Evolutionary conservation across 2,888 invertebrate genomes (phyloP).

Genomic region (Julus scanicus): DNA sequence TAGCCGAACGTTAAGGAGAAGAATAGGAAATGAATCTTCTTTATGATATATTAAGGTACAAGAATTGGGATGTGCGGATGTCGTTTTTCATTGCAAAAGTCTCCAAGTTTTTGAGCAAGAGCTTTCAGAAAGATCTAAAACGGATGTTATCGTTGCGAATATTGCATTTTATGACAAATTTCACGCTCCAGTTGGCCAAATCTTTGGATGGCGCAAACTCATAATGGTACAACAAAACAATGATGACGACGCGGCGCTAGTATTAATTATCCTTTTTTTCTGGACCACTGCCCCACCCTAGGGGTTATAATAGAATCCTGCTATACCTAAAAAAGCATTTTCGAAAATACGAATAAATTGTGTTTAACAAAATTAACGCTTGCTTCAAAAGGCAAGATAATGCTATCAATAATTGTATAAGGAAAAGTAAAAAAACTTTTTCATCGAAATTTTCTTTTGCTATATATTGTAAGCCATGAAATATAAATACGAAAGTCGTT

Average conservation of each 20-base stretch:
- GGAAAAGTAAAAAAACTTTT: no score
- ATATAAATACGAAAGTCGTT: no score
- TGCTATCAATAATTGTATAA: no score
- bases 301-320: neutral
- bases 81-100: conserved; percentile 14
- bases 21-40: conserved; percentile 1
- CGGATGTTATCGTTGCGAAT: neutral
- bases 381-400: no score
- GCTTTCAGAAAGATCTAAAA: conserved; percentile 15
- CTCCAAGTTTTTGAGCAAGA: neutral
- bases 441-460: no score
- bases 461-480: no score
- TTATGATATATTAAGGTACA: neutral
- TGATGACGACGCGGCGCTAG: neutral
- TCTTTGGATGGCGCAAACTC: neutral
- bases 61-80: neutral
- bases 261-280: conserved; percentile 31
- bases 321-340: neutral
- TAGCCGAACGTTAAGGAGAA: neutral
- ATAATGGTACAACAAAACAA: conserved; percentile 7
- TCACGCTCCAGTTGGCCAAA: neutral
- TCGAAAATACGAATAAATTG: neutral
- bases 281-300: neutral
- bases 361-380: no score
- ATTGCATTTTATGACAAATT: conserved; percentile 22